Percentiles rank a stretch among this genome's conserved stretches.
phyloP scores from a whole-genome alignment of 2,888 invertebrate species.

The Rhorus exstirpatorius region DNA sequence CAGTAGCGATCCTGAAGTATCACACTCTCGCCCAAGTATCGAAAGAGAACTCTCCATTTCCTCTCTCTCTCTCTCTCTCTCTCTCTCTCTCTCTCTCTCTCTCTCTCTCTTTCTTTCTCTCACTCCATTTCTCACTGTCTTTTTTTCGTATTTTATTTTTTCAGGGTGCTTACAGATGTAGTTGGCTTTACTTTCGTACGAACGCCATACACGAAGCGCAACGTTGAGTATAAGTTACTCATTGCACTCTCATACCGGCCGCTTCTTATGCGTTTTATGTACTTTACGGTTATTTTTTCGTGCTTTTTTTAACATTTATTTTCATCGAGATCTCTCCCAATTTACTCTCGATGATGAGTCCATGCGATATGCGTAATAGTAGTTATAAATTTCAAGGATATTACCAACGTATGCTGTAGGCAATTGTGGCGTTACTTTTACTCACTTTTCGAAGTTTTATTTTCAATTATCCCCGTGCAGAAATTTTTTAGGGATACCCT shows the following conservation, averaged over 20 bases:
- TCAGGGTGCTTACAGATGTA: conserved; percentile 7
- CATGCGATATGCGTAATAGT: neutral
- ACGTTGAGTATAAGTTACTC: conserved; percentile 32
- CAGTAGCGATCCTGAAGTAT: conserved; percentile 31
- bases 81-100: neutral
- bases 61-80: neutral
- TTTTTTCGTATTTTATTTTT: conserved; percentile 4
- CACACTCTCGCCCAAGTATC: neutral
- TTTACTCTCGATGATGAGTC: conserved; percentile 11
- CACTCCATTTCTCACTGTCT: neutral
- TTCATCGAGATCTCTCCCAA: neutral
- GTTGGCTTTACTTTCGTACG: neutral
- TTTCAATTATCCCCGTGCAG: too few relatives aligned
- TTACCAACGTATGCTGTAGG: neutral
- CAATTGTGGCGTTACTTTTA: too few relatives aligned
- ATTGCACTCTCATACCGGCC: neutral
- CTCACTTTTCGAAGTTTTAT: too few relatives aligned
- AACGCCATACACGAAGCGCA: neutral
- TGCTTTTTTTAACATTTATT: neutral
- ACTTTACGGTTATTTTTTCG: neutral
- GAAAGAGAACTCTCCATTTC: neutral
- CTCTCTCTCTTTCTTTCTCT: neutral
- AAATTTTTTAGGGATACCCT: too few relatives aligned
- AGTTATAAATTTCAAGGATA: neutral
- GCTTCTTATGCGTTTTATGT: conserved; percentile 7